Conservation (phyloP, 2,888 invertebrate species). For the Bursaphelenchus okinawaensis region DNA sequence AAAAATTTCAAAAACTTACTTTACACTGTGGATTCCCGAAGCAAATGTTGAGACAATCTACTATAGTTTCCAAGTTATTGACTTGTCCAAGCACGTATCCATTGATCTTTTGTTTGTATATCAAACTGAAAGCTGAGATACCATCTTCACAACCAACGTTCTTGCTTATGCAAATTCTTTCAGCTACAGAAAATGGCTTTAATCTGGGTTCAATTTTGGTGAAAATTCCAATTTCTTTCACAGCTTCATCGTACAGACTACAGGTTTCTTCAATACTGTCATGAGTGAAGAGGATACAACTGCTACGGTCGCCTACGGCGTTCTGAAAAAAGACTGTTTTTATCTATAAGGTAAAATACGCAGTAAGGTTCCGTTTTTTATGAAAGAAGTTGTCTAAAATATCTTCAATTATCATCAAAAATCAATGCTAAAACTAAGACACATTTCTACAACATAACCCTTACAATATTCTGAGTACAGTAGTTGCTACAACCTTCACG, state of each 20-base stretch:
- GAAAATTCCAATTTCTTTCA: slow-evolving; percentile 18
- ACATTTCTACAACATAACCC: neutral
- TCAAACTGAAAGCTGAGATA: neutral
- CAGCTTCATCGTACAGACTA: slow-evolving; percentile 19
- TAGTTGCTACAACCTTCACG: slow-evolving; percentile 24
- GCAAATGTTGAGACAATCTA: slow-evolving; percentile 12
- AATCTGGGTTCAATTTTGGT: slow-evolving; percentile 16
- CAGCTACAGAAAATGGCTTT: neutral
- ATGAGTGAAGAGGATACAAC: slow-evolving; percentile 16
- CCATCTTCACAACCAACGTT: neutral
- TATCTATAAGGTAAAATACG: no score
- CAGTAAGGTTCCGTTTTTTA: no score
- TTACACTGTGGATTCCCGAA: slow-evolving; percentile 10
- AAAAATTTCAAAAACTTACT: neutral
- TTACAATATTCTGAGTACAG: slow-evolving; percentile 22
- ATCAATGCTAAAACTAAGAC: no score
- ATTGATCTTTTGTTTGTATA: neutral
- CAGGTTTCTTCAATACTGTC: slow-evolving; percentile 17
- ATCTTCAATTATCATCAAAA: no score
- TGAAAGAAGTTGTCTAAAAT: no score
- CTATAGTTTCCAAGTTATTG: slow-evolving; percentile 8
- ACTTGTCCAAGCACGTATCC: slow-evolving; percentile 2
- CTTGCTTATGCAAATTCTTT: slow-evolving; percentile 16
- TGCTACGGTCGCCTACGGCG: slow-evolving; percentile 12
- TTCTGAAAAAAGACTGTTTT: slow-evolving; percentile 22